Evolutionary conservation across 2,888 invertebrate genomes (phyloP), one percentile per base, ranked within the genome.

Genomic region (Yponomeuta cagnagella): DNA sequence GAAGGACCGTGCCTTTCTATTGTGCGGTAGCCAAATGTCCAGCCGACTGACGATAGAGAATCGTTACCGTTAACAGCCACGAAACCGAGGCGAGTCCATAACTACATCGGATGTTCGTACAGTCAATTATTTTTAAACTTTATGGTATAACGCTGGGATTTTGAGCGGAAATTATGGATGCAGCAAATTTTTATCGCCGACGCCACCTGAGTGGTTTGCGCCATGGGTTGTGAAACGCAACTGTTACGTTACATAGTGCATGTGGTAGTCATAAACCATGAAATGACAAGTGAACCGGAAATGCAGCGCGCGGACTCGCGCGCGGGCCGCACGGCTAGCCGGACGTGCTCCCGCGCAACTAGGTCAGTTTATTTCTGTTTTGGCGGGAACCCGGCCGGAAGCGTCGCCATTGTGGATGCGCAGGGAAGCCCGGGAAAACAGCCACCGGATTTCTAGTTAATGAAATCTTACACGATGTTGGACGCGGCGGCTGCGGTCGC

Each of bases 381-480:
- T 89, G 92, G 90, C 91, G 91, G 90, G 91, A 92, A 90, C 52
- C 89, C 87, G 89, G 88, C 90, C 92, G 91, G 91, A 92, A 89
- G 84, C 83, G 87, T 79, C 89, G 87, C 90, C 90, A 91, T 91
- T 91, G 91, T 91, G 84, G 90, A 89, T 86, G 88, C 82, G 84
- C 83, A 78, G 87, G 89, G 90, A 87, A 89, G 85, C 89, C 89
- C 90, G 88, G 91, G 89, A 90, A 90, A 90, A 86, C 85, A 84
- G 80, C 82, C 82, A 83, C 85, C 87, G 90, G 89, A 89, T 88
- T 91, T 90, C 89, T 86, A 86, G 82, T 86, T 87, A 90, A 86
- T 90, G 91, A 88, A 90, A 91, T 84, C 77, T 84, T 86, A 90
- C 81, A 86, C 88, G 82, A 73, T 75, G 73, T 74, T 81, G 82